A percentile compares a stretch with the other conserved stretches of the same genome.
Evolutionary conservation across 2,797 vertebrate species (phyloP).

Genomic region (Lacerta agilis): DNA sequence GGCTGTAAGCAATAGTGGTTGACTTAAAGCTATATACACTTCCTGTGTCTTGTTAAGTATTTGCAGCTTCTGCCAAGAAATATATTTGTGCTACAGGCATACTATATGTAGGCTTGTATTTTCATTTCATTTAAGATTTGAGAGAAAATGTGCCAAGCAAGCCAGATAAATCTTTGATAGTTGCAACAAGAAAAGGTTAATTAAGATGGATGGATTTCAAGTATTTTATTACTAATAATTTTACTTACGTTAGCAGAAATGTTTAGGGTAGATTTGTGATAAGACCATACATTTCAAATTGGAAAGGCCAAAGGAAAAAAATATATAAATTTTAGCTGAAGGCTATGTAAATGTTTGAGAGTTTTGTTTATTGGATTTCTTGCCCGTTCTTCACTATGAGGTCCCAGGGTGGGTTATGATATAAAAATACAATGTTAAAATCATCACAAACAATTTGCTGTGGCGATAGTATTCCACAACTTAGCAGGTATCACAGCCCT

Average conservation of each 20-base stretch:
- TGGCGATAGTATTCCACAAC: too few relatives aligned
- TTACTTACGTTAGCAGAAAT: not conserved
- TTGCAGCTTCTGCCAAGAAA: constrained; percentile 34
- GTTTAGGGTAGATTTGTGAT: constrained; percentile 13
- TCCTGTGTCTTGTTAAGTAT: constrained; percentile 31
- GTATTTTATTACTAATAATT: not conserved
- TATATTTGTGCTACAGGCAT: constrained; percentile 11
- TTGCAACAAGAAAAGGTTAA: constrained; percentile 13
- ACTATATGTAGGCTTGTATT: not conserved
- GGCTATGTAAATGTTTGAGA: not conserved
- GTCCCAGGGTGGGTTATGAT: too few relatives aligned
- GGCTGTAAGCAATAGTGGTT: not conserved
- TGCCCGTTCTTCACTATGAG: too few relatives aligned
- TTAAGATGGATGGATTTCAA: not conserved
- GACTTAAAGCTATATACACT: constrained; percentile 4
- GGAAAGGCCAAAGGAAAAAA: not conserved
- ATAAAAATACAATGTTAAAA: not conserved
- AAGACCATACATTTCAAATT: constrained; percentile 2
- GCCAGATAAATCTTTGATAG: constrained; percentile 13
- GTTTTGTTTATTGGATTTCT: not conserved
- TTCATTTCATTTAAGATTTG: constrained; percentile 22
- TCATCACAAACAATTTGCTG: too few relatives aligned
- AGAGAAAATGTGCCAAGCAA: not conserved
- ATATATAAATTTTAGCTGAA: not conserved
- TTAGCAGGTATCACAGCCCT: too few relatives aligned